These are phyloP conservation scores for Siniperca obscura DNA, from an alignment of 2,797 vertebrate species.

Conservation along the genomic window DNA sequence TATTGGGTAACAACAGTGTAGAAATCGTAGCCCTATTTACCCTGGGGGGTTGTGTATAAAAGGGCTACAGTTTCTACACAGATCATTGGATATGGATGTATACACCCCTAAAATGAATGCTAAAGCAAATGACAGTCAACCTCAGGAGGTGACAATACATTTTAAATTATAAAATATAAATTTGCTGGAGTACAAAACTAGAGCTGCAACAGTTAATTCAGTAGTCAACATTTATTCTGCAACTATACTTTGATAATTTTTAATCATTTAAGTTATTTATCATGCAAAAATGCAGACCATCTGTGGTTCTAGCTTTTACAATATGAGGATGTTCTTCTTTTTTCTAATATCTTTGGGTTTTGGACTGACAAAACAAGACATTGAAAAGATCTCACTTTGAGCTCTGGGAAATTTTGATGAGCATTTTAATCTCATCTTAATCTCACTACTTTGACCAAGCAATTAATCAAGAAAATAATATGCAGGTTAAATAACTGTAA, in stretches of 20 bases:
- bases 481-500: too few species aligned
- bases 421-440: too few species aligned
- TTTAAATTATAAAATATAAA: not conserved
- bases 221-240: not conserved
- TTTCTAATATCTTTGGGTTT: not conserved
- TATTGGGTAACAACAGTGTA: conserved; percentile 13
- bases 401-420: not conserved
- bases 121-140: not conserved
- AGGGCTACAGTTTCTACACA: not conserved
- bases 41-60: not conserved
- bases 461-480: not conserved
- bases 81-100: not conserved
- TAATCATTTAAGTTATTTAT: not conserved
- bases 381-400: not conserved
- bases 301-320: too few species aligned
- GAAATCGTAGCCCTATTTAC: conserved; percentile 2
- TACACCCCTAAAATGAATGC: not conserved
- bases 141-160: not conserved
- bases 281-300: not conserved
- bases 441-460: not conserved
- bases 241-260: too few species aligned
- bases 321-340: not conserved
- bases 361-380: too few species aligned
- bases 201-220: too few species aligned
- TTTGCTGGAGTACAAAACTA: not conserved